A percentile compares a stretch with the other conserved stretches of the same genome.
phyloP scores from a whole-genome alignment of 2,113 vertebrate genomes.

The Suncus etruscus region DNA sequence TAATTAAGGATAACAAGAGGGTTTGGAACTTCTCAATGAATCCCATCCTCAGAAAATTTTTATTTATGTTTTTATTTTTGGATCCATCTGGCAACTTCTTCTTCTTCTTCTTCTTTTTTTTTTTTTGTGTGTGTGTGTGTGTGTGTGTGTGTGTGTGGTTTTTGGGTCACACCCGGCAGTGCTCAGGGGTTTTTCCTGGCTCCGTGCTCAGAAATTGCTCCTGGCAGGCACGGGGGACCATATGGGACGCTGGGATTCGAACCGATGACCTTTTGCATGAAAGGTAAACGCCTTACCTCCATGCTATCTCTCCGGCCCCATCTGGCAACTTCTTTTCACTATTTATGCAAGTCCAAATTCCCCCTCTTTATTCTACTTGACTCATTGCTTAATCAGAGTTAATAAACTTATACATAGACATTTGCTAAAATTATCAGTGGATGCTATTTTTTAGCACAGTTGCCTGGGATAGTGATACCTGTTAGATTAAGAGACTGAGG shows the following conservation, averaged over 20 bases:
- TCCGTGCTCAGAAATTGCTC: too few relatives aligned
- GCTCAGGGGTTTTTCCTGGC: too few relatives aligned
- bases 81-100: not conserved
- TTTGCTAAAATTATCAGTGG: not conserved
- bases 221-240: too few relatives aligned
- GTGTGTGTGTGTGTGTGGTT: too few relatives aligned
- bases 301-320: too few relatives aligned
- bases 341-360: not conserved
- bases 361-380: slow-evolving; percentile 10
- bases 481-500: not conserved
- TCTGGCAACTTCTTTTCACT: not conserved
- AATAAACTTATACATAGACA: not conserved
- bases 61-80: not conserved
- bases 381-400: not conserved
- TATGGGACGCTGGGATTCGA: too few relatives aligned
- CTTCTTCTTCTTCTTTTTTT: too few relatives aligned
- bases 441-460: not conserved
- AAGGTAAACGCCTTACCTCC: too few relatives aligned
- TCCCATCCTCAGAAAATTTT: not conserved
- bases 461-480: not conserved
- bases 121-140: too few relatives aligned
- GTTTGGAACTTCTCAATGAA: not conserved
- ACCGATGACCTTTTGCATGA: too few relatives aligned
- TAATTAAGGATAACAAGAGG: not conserved
- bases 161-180: too few relatives aligned